phyloP scores from a whole-genome alignment of 2,888 invertebrate genomes.

The Trachelus iudaicus region DNA sequence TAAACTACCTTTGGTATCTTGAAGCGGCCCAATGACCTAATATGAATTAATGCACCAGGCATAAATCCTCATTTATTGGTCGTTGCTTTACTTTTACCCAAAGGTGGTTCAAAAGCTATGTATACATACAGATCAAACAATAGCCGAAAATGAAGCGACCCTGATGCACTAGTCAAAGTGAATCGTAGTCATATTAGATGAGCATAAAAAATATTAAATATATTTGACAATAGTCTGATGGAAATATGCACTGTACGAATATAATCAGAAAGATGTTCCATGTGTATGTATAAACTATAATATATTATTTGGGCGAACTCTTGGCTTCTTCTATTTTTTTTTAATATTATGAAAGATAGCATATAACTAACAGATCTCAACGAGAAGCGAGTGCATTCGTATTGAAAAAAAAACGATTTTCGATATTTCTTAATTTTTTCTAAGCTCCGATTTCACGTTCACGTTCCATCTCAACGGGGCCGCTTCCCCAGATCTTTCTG shows the following conservation, averaged over 20 bases:
- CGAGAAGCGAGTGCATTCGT: background rate
- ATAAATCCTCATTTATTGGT: background rate
- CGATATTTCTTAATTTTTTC: background rate
- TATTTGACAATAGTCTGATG: background rate
- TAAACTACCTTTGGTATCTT: background rate
- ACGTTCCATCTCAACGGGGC: constrained; percentile 67
- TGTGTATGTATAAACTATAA: background rate
- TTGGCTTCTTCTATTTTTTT: background rate
- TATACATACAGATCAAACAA: background rate
- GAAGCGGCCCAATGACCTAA: background rate
- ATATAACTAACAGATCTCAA: background rate
- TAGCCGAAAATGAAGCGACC: background rate
- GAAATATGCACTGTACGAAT: background rate
- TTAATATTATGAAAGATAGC: background rate
- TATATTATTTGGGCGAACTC: background rate
- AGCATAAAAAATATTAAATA: background rate
- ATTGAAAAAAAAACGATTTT: background rate
- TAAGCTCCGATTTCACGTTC: constrained; percentile 53
- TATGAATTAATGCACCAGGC: background rate
- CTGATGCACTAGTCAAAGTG: background rate
- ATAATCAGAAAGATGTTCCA: background rate
- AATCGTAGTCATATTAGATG: background rate
- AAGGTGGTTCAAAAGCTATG: background rate
- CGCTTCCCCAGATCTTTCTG: constrained; percentile 71
- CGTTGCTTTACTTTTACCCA: background rate